Evolutionary conservation across 2,797 vertebrate species (phyloP).

Genomic region (Aeoliscus strigatus): DNA sequence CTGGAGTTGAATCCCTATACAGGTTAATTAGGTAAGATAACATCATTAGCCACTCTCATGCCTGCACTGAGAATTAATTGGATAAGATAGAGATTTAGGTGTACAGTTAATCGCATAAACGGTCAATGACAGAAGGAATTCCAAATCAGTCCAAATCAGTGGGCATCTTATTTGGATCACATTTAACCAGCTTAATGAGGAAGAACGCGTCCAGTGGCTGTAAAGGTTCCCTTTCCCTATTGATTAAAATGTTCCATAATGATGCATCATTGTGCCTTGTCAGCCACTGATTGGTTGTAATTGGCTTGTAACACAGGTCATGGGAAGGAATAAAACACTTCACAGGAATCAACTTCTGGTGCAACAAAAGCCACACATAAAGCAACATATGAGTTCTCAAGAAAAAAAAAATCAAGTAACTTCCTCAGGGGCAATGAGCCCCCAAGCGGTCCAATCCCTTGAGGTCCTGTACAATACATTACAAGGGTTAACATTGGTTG

Average conservation of each 20-base stretch:
- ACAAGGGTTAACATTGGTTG: slow-evolving; percentile 56
- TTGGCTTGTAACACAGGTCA: slow-evolving; percentile 3
- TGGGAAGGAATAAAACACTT: not conserved
- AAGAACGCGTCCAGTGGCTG: slow-evolving; percentile 41
- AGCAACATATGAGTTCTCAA: too few species aligned
- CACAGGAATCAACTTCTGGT: too few species aligned
- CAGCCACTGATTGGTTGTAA: slow-evolving; percentile 41
- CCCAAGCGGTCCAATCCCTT: slow-evolving; percentile 44
- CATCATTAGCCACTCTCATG: slow-evolving; percentile 82
- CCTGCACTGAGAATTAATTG: slow-evolving; percentile 79
- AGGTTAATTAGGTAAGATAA: slow-evolving; percentile 88
- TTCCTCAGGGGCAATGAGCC: too few species aligned
- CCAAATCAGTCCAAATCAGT: slow-evolving; percentile 56
- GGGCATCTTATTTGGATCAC: slow-evolving; percentile 74
- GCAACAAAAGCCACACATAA: not conserved
- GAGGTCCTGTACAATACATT: too few species aligned
- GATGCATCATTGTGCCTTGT: slow-evolving; percentile 35
- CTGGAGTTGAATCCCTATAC: slow-evolving; percentile 77
- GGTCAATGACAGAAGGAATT: slow-evolving; percentile 69
- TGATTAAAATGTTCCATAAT: slow-evolving; percentile 45
- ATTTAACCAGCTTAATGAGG: slow-evolving; percentile 69
- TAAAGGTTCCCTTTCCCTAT: slow-evolving; percentile 15
- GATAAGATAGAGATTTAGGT: slow-evolving; percentile 76
- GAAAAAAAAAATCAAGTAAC: too few species aligned
- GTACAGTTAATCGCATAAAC: slow-evolving; percentile 79